Conservation (phyloP, 2,113 vertebrate genomes). For the Brachionichthys hirsutus region DNA sequence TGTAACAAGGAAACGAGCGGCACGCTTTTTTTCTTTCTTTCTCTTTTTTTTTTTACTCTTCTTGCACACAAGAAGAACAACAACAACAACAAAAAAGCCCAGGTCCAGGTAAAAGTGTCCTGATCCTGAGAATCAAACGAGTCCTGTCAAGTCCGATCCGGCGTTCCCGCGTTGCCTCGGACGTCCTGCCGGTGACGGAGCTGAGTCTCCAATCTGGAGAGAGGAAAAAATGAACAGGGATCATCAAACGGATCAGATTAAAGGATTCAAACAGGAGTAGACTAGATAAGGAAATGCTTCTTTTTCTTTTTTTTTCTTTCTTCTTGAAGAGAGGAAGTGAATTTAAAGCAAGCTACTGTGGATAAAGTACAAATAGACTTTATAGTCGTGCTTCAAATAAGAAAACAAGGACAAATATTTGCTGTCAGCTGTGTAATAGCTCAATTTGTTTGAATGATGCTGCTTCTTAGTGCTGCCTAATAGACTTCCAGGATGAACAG, state of each 20-base stretch:
- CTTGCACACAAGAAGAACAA: conserved; percentile 26
- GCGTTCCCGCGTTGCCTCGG: conserved; percentile 6
- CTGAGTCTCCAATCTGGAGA: conserved; percentile 14
- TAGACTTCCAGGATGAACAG: too few species aligned
- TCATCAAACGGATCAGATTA: conserved; percentile 50
- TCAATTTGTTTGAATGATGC: conserved; percentile 13
- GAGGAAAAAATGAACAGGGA: conserved; percentile 39
- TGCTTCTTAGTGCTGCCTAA: too few species aligned
- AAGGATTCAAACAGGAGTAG: conserved; percentile 43
- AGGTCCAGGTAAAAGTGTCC: conserved; percentile 29
- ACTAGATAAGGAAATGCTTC: conserved; percentile 44
- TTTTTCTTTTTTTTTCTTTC: conserved; percentile 21
- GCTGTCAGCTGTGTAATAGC: conserved; percentile 5
- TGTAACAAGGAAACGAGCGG: conserved; percentile 56
- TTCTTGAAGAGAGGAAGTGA: conserved; percentile 34
- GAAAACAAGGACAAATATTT: conserved; percentile 14
- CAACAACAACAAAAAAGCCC: not conserved
- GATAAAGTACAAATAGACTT: conserved; percentile 11
- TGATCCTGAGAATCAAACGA: conserved; percentile 51
- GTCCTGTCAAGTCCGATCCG: conserved; percentile 29
- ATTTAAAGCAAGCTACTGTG: conserved; percentile 36
- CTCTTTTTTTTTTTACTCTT: conserved; percentile 22
- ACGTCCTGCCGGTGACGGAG: conserved; percentile 32
- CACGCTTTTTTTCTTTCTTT: too few species aligned
- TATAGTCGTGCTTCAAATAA: conserved; percentile 13